phyloP scores from a whole-genome alignment of 1,140 invertebrate species.

The Calephelis virginiensis region DNA sequence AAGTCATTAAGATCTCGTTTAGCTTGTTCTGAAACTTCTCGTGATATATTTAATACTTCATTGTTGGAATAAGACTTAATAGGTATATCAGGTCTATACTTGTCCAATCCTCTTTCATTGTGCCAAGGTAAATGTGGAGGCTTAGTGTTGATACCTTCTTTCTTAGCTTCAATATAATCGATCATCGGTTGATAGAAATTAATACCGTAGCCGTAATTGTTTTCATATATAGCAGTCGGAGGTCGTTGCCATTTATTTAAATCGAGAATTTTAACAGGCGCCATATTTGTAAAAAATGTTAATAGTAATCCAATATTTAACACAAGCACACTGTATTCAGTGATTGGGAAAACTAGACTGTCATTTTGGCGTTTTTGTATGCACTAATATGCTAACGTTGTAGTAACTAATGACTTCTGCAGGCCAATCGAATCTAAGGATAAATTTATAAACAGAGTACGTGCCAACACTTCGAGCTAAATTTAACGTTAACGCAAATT shows the following conservation, averaged over 20 bases:
- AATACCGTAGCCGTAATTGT: slow-evolving; percentile 89
- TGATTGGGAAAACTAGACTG: slow-evolving; percentile 36
- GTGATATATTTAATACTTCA: slow-evolving; percentile 82
- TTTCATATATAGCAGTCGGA: slow-evolving; percentile 85
- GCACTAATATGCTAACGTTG: slow-evolving; percentile 56
- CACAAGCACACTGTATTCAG: slow-evolving; percentile 33
- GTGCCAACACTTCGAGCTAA: slow-evolving; percentile 57
- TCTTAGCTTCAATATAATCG: slow-evolving; percentile 85
- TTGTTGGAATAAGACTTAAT: slow-evolving; percentile 81
- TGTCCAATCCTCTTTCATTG: slow-evolving; percentile 83
- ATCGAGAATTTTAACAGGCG: slow-evolving; percentile 62
- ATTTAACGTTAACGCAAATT: slow-evolving; percentile 25
- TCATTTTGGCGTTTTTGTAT: slow-evolving; percentile 66
- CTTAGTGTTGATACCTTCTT: slow-evolving; percentile 66
- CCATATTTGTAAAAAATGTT: slow-evolving; percentile 36
- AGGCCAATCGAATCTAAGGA: slow-evolving; percentile 57
- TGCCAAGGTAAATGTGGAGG: slow-evolving; percentile 86
- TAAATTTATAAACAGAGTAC: slow-evolving; percentile 59
- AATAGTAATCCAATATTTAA: background rate
- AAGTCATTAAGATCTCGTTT: slow-evolving; percentile 82
- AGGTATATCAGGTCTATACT: slow-evolving; percentile 79
- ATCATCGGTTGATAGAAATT: slow-evolving; percentile 92
- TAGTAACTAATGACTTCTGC: slow-evolving; percentile 45
- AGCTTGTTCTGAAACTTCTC: slow-evolving; percentile 82
- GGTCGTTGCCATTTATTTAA: slow-evolving; percentile 77